Conservation (phyloP, 2,888 invertebrate genomes). For the Meteorus colon region DNA sequence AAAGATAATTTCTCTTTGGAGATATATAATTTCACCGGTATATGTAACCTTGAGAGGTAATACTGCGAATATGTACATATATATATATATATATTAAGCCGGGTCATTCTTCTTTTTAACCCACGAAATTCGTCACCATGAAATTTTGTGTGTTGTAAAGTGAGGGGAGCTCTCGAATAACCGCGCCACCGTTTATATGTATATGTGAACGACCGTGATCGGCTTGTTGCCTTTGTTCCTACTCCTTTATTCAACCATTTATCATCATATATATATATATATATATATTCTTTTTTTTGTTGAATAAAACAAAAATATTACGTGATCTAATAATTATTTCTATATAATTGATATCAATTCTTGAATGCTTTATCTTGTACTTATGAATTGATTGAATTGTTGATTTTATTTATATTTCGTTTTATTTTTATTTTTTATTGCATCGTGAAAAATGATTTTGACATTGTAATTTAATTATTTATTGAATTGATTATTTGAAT, state of each 20-base stretch:
- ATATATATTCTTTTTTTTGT: background rate
- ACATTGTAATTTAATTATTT: no score
- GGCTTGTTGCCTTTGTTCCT: background rate
- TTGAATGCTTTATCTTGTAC: no score
- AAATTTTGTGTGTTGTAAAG: conserved; percentile 29
- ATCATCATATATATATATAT: background rate
- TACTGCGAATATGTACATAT: background rate
- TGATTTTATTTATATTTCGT: no score
- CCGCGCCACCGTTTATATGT: background rate
- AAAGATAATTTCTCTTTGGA: conserved; percentile 13
- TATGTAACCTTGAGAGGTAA: conserved; percentile 31
- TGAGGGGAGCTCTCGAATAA: conserved; percentile 30
- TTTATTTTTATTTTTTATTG: no score
- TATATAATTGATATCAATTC: no score
- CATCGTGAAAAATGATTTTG: no score
- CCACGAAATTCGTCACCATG: conserved; percentile 46
- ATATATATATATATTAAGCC: background rate
- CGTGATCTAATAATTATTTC: no score
- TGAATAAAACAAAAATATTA: no score
- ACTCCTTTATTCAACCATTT: conserved; percentile 2
- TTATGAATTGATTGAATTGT: no score
- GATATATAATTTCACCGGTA: conserved; percentile 1
- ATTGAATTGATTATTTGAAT: no score
- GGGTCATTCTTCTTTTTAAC: conserved; percentile 45
- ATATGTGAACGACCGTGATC: conserved; percentile 29